phyloP scores from a whole-genome alignment of 2,888 invertebrate species.

The Spialia ferax region DNA sequence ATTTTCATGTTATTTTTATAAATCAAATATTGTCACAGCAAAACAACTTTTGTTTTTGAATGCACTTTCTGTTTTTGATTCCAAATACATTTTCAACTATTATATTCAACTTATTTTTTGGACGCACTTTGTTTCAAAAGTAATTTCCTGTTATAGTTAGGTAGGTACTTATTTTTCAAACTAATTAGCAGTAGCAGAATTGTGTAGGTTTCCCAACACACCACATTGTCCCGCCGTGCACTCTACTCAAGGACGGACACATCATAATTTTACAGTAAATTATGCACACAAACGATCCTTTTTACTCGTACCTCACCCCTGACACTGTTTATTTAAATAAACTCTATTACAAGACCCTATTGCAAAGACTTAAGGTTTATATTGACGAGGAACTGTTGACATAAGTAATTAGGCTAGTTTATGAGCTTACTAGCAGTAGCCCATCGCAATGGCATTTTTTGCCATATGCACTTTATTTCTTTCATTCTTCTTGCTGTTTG shows the following conservation, averaged over 20 bases:
- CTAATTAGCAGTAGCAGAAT: neutral
- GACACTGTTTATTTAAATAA: conserved; percentile 18
- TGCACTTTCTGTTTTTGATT: neutral
- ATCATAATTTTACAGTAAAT: conserved; percentile 26
- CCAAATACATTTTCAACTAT: no score
- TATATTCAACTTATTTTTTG: neutral
- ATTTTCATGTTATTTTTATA: no score
- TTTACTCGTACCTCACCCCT: neutral
- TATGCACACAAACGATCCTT: conserved; percentile 24
- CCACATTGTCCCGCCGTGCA: neutral
- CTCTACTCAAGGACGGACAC: conserved; percentile 31
- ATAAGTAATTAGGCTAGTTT: conserved; percentile 13
- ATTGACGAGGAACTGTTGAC: neutral
- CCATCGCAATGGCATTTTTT: conserved; percentile 18
- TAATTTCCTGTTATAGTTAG: no score
- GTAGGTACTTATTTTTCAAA: no score
- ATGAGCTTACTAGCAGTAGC: conserved; percentile 27
- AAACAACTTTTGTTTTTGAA: neutral
- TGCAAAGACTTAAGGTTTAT: neutral
- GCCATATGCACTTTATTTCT: conserved; percentile 12
- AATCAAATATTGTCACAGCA: no score
- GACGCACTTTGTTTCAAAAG: neutral
- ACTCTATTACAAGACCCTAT: conserved; percentile 10
- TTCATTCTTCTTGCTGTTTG: neutral
- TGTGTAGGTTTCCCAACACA: neutral